These are phyloP conservation scores for Heterohyrax brucei DNA, from an alignment of 2,797 vertebrate genomes.

Conservation along the genomic window DNA sequence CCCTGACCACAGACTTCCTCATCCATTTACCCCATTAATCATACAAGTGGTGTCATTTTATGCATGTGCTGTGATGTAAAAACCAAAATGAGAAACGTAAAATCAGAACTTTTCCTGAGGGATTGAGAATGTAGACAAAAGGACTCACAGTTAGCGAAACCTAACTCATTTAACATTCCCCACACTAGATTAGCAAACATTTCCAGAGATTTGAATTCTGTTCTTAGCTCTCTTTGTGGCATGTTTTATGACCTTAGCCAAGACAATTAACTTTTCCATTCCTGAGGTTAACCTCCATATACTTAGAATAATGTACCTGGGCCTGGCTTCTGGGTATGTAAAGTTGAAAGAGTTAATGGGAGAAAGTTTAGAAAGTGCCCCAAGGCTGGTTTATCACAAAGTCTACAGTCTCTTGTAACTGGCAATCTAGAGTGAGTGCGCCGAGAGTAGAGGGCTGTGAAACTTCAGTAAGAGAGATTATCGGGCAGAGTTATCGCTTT, in stretches of 20 bases:
- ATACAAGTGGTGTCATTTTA: not conserved
- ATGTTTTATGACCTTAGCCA: constrained; percentile 76
- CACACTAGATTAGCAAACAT: constrained; percentile 44
- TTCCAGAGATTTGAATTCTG: constrained; percentile 76
- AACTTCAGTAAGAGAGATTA: constrained; percentile 75
- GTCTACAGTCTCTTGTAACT: constrained; percentile 75
- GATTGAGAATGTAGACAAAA: constrained; percentile 10
- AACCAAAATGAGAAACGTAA: constrained; percentile 14
- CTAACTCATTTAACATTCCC: constrained; percentile 45
- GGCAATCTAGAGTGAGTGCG: constrained; percentile 72
- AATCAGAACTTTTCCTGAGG: not conserved
- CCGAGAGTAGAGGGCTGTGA: constrained; percentile 67
- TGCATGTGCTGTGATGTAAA: not conserved
- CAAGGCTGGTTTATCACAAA: constrained; percentile 79
- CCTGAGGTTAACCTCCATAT: constrained; percentile 78
- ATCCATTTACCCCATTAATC: not conserved
- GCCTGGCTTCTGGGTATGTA: constrained; percentile 68
- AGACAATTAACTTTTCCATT: constrained; percentile 84
- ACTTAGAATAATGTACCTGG: constrained; percentile 73
- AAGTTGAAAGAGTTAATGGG: constrained; percentile 81
- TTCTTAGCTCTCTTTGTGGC: constrained; percentile 57
- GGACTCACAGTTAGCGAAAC: not conserved
- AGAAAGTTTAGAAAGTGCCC: constrained; percentile 78
- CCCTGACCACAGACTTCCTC: not conserved
- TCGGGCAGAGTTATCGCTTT: constrained; percentile 80